Evolutionary conservation across 2,113 vertebrate genomes (phyloP).

Genomic region (Pseudorhombus dupliciocellatus): DNA sequence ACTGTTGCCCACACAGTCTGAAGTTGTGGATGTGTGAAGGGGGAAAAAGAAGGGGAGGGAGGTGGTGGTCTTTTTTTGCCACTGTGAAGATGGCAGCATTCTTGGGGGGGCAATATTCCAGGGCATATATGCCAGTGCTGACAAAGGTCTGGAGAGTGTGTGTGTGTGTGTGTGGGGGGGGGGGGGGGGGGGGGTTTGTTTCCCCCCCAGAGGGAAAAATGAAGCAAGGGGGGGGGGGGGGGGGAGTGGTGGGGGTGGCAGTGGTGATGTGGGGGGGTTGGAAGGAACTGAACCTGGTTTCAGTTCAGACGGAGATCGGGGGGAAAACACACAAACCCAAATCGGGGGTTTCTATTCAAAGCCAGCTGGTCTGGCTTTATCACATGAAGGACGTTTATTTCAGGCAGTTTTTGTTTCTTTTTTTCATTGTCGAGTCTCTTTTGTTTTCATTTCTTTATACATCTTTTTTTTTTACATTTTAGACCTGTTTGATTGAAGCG

Average conservation of each 20-base stretch:
- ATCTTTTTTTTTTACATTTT: conserved; percentile 36
- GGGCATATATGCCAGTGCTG: conserved; percentile 85
- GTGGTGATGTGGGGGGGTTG: conserved; percentile 82
- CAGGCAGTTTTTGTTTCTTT: conserved; percentile 41
- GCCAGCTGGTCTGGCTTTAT: conserved; percentile 99
- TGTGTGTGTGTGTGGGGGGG: conserved; percentile 30
- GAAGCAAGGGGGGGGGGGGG: conserved; percentile 13
- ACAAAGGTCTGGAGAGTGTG: conserved; percentile 86
- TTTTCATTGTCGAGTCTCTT: conserved; percentile 23
- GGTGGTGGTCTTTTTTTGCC: conserved; percentile 76
- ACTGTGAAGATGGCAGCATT: conserved; percentile 74
- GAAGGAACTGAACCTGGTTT: conserved; percentile 85
- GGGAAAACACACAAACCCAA: conserved; percentile 86
- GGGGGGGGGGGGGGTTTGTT: conserved; percentile 70
- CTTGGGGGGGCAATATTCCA: conserved; percentile 74
- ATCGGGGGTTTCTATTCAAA: conserved; percentile 96
- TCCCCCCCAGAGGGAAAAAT: conserved; percentile 95
- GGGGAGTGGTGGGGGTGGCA: conserved; percentile 63
- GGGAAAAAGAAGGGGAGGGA: not conserved
- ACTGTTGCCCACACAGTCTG: conserved; percentile 9
- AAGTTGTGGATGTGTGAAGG: conserved; percentile 38
- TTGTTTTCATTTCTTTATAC: conserved; percentile 75
- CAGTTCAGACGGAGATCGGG: conserved; percentile 87
- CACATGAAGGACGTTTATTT: conserved; percentile 81
- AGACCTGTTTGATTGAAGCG: conserved; percentile 82